Evolutionary conservation across 2,888 invertebrate genomes (phyloP).

Genomic region (Acanthopleura granulata): DNA sequence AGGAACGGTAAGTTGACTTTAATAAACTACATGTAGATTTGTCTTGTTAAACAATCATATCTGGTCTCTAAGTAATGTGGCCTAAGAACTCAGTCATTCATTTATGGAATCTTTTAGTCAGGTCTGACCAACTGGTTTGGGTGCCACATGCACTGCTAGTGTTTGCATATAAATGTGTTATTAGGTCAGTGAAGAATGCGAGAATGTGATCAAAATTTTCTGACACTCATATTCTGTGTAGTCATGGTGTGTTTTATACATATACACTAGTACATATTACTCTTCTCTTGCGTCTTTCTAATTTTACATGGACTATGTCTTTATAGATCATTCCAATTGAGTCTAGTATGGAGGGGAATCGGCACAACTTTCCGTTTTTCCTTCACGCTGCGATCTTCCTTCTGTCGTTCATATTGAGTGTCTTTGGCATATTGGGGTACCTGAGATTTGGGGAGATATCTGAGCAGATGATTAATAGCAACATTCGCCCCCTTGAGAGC

Average conservation of each 20-base stretch:
- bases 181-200: too few species aligned
- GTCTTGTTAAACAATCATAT: too few species aligned
- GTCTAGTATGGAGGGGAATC: conserved; percentile 67
- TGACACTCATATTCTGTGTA: too few species aligned
- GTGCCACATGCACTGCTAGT: too few species aligned
- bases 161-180: too few species aligned
- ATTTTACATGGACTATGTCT: conserved; percentile 5
- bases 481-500: conserved; percentile 44
- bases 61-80: too few species aligned
- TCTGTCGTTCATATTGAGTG: conserved; percentile 47
- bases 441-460: conserved; percentile 55
- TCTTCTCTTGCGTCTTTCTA: not conserved
- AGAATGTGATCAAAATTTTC: too few species aligned
- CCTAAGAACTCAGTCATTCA: too few species aligned
- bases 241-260: too few species aligned
- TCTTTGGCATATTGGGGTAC: conserved; percentile 63
- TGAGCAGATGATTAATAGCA: conserved; percentile 62
- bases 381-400: conserved; percentile 55
- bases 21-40: too few species aligned
- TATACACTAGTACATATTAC: not conserved
- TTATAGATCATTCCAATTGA: conserved; percentile 67
- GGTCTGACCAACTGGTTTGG: too few species aligned
- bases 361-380: conserved; percentile 58
- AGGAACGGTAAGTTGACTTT: conserved; percentile 55
- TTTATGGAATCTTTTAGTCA: too few species aligned